phyloP scores from a whole-genome alignment of 1,140 invertebrate genomes.

The Ctenoplectra terminalis region DNA sequence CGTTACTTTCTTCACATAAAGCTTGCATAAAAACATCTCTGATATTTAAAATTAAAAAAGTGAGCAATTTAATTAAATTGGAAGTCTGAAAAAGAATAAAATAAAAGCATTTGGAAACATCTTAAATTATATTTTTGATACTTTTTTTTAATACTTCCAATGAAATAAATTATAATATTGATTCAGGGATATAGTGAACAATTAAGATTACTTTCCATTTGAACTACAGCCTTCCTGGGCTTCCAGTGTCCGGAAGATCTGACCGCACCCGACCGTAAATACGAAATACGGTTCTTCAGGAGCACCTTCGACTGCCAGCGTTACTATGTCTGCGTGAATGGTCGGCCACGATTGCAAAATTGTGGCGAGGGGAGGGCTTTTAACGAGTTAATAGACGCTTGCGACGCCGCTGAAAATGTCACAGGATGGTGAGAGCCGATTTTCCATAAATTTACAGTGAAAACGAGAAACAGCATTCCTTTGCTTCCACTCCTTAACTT shows the following conservation, averaged over 20 bases:
- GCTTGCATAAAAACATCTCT: too few species aligned
- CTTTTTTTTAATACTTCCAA: too few species aligned
- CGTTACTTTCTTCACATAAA: too few species aligned
- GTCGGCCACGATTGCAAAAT: constrained; percentile 87
- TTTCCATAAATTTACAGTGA: neutral
- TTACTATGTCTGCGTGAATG: constrained; percentile 92
- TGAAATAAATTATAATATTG: too few species aligned
- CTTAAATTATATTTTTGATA: too few species aligned
- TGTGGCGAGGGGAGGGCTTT: constrained; percentile 92
- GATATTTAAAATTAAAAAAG: too few species aligned
- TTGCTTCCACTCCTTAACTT: too few species aligned
- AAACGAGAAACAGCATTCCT: neutral
- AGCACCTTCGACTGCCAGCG: constrained; percentile 89
- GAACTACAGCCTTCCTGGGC: constrained; percentile 85
- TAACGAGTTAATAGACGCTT: constrained; percentile 89
- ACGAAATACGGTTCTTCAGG: constrained; percentile 83
- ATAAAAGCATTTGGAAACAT: too few species aligned
- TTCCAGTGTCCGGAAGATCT: constrained; percentile 86
- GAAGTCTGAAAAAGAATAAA: too few species aligned
- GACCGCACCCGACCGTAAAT: constrained; percentile 69
- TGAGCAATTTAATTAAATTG: too few species aligned
- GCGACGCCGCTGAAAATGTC: constrained; percentile 91
- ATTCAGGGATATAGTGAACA: neutral
- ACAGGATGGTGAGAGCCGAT: constrained; percentile 86
- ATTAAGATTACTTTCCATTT: neutral